Conservation (phyloP, 2,113 vertebrate species). For the Podarcis cretensis region DNA sequence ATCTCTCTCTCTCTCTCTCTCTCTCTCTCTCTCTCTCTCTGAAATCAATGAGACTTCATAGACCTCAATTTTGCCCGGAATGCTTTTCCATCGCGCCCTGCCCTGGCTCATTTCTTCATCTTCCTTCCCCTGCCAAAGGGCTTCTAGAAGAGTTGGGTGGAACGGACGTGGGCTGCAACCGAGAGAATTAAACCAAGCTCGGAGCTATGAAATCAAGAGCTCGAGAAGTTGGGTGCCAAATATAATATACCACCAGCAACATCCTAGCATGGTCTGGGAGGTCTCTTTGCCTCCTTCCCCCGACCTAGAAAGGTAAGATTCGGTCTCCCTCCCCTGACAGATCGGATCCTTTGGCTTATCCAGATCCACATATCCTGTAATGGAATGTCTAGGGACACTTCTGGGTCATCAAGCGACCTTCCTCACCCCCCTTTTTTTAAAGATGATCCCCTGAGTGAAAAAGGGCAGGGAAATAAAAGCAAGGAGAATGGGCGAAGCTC, state of each 20-base stretch:
- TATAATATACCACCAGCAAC: background rate
- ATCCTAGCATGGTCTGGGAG: background rate
- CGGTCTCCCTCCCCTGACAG: too few species aligned
- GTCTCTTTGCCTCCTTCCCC: too few species aligned
- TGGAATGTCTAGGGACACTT: slow-evolving; percentile 16
- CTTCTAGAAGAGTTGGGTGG: background rate
- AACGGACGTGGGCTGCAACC: background rate
- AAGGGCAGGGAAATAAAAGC: slow-evolving; percentile 34
- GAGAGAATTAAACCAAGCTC: background rate
- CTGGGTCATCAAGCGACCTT: slow-evolving; percentile 6
- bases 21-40: background rate
- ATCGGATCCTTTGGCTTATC: background rate
- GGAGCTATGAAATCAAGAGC: background rate
- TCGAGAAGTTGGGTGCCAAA: background rate
- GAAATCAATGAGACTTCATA: background rate
- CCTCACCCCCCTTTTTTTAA: background rate
- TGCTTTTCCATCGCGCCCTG: background rate
- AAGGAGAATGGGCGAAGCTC: slow-evolving; percentile 32
- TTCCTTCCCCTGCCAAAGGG: background rate
- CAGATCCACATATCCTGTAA: background rate
- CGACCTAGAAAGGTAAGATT: background rate
- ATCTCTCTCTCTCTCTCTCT: too few species aligned
- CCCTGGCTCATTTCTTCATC: background rate
- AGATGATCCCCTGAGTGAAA: slow-evolving; percentile 22
- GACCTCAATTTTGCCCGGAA: background rate